phyloP scores from a whole-genome alignment of 2,888 invertebrate genomes.

The Atherix ibis region DNA sequence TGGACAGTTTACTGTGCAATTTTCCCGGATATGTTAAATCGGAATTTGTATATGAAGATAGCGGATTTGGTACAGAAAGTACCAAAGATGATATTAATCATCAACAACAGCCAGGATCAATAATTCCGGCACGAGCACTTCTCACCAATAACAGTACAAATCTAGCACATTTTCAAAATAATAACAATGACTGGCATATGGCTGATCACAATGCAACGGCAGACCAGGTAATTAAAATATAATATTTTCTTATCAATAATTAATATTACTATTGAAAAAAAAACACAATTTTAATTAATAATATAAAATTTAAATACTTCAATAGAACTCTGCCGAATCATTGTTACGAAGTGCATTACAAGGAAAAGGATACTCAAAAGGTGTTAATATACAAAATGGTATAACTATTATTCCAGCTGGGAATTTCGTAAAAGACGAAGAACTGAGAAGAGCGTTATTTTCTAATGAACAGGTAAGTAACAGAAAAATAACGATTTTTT shows the following conservation, averaged over 20 bases:
- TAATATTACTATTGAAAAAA: too few species aligned
- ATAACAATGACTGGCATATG: constrained; percentile 71
- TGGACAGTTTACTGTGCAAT: constrained; percentile 64
- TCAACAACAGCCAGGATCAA: constrained; percentile 16
- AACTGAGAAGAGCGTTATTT: constrained; percentile 40
- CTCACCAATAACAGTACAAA: constrained; percentile 27
- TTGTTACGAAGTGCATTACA: constrained; percentile 67
- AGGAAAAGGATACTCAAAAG: constrained; percentile 47
- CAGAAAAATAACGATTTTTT: too few species aligned
- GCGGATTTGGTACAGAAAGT: constrained; percentile 52
- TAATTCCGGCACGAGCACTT: constrained; percentile 20
- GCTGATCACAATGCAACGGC: constrained; percentile 52
- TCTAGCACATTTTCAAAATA: constrained; percentile 44
- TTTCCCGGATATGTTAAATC: constrained; percentile 53
- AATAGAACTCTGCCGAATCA: constrained; percentile 44
- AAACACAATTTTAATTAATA: too few species aligned
- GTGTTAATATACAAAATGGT: constrained; percentile 29
- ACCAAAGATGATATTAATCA: constrained; percentile 37
- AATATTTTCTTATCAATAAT: too few species aligned
- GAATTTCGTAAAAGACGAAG: constrained; percentile 40
- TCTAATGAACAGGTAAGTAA: constrained; percentile 32
- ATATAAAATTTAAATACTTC: constrained; percentile 11
- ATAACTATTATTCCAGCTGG: constrained; percentile 23
- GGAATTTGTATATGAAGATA: constrained; percentile 63
- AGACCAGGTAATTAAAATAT: constrained; percentile 31